Conservation (phyloP, 1,140 invertebrate species). For the Atta texana region DNA sequence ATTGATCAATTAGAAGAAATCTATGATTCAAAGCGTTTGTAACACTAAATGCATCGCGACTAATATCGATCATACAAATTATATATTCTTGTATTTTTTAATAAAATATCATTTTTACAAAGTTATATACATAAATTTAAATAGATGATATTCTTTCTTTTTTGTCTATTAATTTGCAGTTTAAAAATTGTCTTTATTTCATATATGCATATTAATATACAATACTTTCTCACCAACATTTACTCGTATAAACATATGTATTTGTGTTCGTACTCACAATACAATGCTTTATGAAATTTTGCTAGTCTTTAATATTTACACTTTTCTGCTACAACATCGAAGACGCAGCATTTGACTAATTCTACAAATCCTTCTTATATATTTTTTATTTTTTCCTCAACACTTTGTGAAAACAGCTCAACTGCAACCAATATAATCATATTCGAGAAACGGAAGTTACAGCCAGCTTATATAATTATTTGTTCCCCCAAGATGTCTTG, state of each 20-base stretch:
- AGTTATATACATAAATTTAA: constrained; percentile 71
- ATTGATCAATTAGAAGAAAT: not conserved
- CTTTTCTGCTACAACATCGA: constrained; percentile 53
- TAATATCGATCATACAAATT: constrained; percentile 30
- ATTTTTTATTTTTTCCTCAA: constrained; percentile 43
- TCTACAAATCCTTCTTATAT: constrained; percentile 4
- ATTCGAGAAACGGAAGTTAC: constrained; percentile 57
- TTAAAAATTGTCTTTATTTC: constrained; percentile 24
- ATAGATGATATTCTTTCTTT: constrained; percentile 14
- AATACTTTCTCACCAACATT: constrained; percentile 39
- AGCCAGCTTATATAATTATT: constrained; percentile 72
- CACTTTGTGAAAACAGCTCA: constrained; percentile 74
- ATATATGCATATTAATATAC: constrained; percentile 64
- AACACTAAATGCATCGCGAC: not conserved
- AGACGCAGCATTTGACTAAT: constrained; percentile 40
- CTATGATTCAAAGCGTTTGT: not conserved
- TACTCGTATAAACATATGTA: constrained; percentile 56
- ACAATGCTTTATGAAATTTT: not conserved
- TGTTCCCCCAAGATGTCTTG: constrained; percentile 74
- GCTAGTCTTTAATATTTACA: constrained; percentile 70
- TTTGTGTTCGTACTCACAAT: constrained; percentile 16
- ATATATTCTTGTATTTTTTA: constrained; percentile 27
- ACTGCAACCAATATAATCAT: constrained; percentile 56
- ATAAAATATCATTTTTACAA: too few relatives aligned
- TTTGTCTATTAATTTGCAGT: constrained; percentile 59